phyloP scores from a whole-genome alignment of 2,797 vertebrate species.

The Crocodylus rhombifer region DNA sequence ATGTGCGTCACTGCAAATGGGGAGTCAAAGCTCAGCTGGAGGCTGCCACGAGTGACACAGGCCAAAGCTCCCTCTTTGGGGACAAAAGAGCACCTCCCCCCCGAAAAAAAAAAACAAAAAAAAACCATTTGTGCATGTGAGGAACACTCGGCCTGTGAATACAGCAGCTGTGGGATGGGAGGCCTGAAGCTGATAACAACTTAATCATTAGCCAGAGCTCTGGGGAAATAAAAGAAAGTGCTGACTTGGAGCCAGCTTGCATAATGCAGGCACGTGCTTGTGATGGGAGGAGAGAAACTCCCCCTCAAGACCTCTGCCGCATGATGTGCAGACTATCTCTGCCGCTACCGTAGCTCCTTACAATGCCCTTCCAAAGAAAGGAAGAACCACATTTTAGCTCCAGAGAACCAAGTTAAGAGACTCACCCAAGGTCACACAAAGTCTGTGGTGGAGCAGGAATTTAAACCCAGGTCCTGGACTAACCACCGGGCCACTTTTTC shows the following conservation, averaged over 20 bases:
- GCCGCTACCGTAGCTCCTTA: not conserved
- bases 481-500: not conserved
- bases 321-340: not conserved
- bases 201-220: not conserved
- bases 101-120: not conserved
- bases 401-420: not conserved
- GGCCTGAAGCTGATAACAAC: not conserved
- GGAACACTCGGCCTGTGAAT: not conserved
- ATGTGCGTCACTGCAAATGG: too few relatives aligned
- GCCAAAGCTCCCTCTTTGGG: not conserved
- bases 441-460: not conserved
- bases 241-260: not conserved
- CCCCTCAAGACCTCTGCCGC: not conserved
- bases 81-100: not conserved
- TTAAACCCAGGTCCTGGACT: not conserved
- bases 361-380: constrained; percentile 2
- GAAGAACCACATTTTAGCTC: not conserved
- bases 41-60: not conserved
- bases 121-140: not conserved
- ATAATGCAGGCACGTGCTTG: not conserved
- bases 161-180: not conserved
- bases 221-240: not conserved
- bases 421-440: not conserved
- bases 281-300: not conserved
- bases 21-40: not conserved